A percentile compares a stretch with the other conserved stretches of the same genome.
These are phyloP conservation scores for Prunella fulvescens DNA, from an alignment of 2,113 vertebrate genomes.

Conservation along the genomic window DNA sequence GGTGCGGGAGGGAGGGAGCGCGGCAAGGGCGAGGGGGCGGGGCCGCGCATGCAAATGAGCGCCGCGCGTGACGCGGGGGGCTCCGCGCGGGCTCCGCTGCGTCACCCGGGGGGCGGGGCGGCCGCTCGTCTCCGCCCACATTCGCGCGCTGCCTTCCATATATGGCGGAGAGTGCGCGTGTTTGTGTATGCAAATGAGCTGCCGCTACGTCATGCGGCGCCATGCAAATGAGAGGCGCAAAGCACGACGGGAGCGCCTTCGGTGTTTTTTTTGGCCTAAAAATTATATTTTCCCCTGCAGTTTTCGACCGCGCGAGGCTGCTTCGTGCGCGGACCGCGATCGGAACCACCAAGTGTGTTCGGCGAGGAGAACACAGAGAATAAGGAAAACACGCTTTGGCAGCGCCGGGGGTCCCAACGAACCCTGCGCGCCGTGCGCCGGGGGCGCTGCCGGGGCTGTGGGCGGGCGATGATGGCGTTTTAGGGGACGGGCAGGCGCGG, in stretches of 20 bases:
- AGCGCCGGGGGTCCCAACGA: fast-evolving
- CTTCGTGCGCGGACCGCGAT: not conserved
- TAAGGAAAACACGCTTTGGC: no score
- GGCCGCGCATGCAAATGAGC: not conserved
- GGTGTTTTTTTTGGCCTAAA: not conserved
- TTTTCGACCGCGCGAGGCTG: not conserved
- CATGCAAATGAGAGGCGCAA: not conserved
- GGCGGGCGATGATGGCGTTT: not conserved
- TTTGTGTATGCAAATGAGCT: not conserved
- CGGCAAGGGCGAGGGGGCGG: not conserved
- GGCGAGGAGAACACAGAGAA: no score
- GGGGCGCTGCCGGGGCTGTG: not conserved
- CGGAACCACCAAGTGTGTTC: not conserved
- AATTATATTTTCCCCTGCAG: not conserved
- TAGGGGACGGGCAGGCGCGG: no score
- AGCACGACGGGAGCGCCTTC: not conserved
- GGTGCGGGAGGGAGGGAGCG: not conserved
- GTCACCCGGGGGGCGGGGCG: not conserved
- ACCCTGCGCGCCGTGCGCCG: fast-evolving
- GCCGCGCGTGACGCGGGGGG: not conserved
- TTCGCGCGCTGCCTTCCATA: not conserved
- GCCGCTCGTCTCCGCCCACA: fast-evolving
- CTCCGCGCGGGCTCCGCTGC: not conserved
- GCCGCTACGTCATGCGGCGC: fast-evolving
- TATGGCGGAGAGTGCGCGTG: not conserved